Evolutionary conservation across 2,113 vertebrate species (phyloP).

Genomic region (Pseudonaja textilis): DNA sequence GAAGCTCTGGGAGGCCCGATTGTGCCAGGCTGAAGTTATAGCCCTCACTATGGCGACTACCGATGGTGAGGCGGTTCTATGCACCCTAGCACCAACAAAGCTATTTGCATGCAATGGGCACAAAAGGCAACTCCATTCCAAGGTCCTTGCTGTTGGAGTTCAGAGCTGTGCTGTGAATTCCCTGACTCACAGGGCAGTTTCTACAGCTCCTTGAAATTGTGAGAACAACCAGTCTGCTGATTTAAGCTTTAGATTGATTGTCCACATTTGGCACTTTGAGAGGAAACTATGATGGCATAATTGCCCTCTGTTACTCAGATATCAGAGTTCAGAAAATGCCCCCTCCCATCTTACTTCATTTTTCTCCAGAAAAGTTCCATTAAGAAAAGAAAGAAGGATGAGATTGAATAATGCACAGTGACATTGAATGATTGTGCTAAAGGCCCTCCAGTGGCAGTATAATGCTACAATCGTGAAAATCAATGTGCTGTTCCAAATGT

Average conservation of each 20-base stretch:
- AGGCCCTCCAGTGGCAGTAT: not conserved
- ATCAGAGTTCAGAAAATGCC: not conserved
- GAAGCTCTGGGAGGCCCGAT: not conserved
- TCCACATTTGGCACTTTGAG: not conserved
- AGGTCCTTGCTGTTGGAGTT: constrained; percentile 11
- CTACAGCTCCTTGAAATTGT: not conserved
- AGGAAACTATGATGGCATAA: not conserved
- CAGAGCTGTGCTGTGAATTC: not conserved
- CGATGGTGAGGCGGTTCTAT: not conserved
- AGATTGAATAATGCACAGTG: not conserved
- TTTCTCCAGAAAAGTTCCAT: not conserved
- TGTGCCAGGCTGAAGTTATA: not conserved
- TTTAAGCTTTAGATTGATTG: not conserved
- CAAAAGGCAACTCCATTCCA: not conserved
- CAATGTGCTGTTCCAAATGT: not conserved
- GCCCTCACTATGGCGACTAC: not conserved
- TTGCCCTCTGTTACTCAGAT: not conserved
- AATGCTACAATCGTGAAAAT: not conserved
- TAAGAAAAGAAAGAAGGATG: not conserved
- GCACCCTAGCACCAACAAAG: not conserved
- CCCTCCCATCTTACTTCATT: not conserved
- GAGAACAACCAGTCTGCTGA: not conserved
- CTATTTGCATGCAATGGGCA: not conserved
- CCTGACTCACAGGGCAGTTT: not conserved
- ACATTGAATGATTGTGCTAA: not conserved